Evolutionary conservation across 1,140 invertebrate species (phyloP).

Genomic region (Drosophila malerkotliana): DNA sequence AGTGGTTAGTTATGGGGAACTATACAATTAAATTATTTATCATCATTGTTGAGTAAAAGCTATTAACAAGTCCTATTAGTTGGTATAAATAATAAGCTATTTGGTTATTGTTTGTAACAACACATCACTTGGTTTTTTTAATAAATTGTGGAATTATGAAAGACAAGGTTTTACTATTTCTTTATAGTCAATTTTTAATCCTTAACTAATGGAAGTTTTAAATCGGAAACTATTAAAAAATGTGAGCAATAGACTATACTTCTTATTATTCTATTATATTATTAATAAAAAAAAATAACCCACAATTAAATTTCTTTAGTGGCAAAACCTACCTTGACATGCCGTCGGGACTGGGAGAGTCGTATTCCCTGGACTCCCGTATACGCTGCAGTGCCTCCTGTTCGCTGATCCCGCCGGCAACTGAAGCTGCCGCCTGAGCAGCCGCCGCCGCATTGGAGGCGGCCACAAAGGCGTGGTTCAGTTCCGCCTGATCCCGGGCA

Average conservation of each 20-base stretch:
- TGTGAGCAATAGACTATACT: too few relatives aligned
- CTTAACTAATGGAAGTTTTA: too few relatives aligned
- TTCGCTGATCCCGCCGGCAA: constrained; percentile 69
- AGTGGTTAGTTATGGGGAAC: not conserved
- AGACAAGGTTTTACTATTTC: too few relatives aligned
- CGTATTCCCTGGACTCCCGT: constrained; percentile 79
- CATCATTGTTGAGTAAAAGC: not conserved
- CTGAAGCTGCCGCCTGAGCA: constrained; percentile 59
- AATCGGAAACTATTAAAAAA: too few relatives aligned
- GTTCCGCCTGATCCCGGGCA: constrained; percentile 69
- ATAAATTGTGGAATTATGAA: too few relatives aligned
- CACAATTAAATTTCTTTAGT: too few relatives aligned
- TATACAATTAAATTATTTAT: not conserved
- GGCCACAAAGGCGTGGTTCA: constrained; percentile 72
- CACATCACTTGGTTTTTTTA: too few relatives aligned
- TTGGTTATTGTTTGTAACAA: not conserved
- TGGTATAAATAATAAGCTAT: not conserved
- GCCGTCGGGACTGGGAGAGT: constrained; percentile 82
- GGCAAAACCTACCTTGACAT: constrained; percentile 74
- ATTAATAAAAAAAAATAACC: too few relatives aligned
- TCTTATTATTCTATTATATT: too few relatives aligned
- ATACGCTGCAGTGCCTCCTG: constrained; percentile 78
- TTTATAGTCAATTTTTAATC: too few relatives aligned
- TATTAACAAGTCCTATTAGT: not conserved
- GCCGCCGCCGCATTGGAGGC: constrained; percentile 69